Percentiles rank a stretch among this genome's conserved stretches.
phyloP scores from a whole-genome alignment of 2,888 invertebrate species.

The Tenthredo livida region DNA sequence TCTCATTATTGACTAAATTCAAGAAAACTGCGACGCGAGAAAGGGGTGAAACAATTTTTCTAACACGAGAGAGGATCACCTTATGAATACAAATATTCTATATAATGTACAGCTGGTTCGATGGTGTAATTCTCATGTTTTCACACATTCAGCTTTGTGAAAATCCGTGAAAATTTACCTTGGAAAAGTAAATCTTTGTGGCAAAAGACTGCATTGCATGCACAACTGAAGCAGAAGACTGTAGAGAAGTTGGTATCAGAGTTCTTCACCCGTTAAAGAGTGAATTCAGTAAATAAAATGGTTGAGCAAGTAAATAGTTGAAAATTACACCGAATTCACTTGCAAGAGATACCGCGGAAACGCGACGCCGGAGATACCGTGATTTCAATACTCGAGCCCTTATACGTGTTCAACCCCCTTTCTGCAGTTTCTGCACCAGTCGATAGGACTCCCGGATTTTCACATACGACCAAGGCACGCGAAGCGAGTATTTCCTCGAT shows the following conservation, averaged over 20 bases:
- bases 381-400: not conserved
- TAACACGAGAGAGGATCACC: not conserved
- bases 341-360: not conserved
- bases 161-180: slow-evolving; percentile 16
- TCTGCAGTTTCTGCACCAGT: not conserved
- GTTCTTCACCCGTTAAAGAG: not conserved
- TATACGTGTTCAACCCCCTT: not conserved
- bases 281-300: slow-evolving; percentile 47
- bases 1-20: not conserved
- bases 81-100: slow-evolving; percentile 26
- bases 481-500: not conserved
- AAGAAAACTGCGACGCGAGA: not conserved
- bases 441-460: not conserved
- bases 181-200: slow-evolving; percentile 6
- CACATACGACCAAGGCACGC: not conserved
- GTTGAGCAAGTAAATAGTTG: slow-evolving; percentile 47
- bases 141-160: not conserved
- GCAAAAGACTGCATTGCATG: too few relatives aligned
- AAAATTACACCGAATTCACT: slow-evolving; percentile 49
- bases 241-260: not conserved
- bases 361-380: not conserved
- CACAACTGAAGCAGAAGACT: not conserved
- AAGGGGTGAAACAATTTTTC: not conserved
- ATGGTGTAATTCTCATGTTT: not conserved
- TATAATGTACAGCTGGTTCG: not conserved